Conservation (phyloP, 1,140 invertebrate species). For the Brachionus rotundiformis region DNA sequence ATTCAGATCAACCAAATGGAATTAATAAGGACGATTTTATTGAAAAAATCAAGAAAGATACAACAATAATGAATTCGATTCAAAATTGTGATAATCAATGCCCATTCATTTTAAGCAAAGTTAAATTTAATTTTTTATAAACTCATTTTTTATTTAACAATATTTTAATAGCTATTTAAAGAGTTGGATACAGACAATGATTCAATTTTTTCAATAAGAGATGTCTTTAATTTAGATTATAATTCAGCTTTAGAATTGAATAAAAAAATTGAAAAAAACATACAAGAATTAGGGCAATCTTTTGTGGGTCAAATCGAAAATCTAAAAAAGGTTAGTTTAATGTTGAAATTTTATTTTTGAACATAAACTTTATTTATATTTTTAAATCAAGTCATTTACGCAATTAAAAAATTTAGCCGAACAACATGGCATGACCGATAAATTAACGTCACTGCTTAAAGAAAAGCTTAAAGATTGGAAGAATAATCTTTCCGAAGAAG, state of each 20-base stretch:
- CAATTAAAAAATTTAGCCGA: conserved; percentile 39
- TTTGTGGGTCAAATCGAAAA: conserved; percentile 13
- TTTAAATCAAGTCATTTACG: neutral
- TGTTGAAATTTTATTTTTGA: neutral
- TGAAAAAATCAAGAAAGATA: conserved; percentile 24
- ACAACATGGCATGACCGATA: neutral
- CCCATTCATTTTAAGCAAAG: conserved; percentile 20
- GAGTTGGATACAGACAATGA: conserved; percentile 22
- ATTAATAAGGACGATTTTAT: conserved; percentile 13
- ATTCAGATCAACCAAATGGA: neutral
- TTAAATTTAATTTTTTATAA: too few species aligned
- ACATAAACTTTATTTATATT: too few species aligned
- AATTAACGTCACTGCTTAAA: neutral
- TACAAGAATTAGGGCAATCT: conserved; percentile 23
- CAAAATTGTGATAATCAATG: conserved; percentile 21
- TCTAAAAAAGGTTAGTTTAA: conserved; percentile 3
- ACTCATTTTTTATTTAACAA: too few species aligned
- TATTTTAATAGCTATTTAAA: neutral
- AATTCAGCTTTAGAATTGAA: neutral
- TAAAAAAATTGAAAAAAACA: conserved; percentile 13
- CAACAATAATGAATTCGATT: conserved; percentile 29
- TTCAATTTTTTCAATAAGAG: neutral
- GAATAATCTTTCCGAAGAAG: neutral
- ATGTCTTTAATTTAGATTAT: conserved; percentile 23
- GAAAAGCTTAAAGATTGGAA: conserved; percentile 3